Conservation (phyloP, 2,888 invertebrate species). For the Iselma pallidipennis region DNA sequence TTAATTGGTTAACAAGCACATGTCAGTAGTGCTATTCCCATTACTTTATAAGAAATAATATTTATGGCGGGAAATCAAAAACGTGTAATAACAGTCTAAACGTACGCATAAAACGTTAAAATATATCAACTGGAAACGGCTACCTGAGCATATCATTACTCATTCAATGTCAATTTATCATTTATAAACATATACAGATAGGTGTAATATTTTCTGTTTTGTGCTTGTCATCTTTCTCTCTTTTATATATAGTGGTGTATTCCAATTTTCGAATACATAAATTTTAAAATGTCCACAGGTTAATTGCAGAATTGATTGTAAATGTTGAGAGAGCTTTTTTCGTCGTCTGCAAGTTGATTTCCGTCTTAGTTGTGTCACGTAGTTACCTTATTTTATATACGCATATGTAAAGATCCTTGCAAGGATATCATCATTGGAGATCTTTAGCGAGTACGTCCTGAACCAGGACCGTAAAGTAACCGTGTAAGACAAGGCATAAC, state of each 20-base stretch:
- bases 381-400: conserved; percentile 26
- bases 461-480: conserved; percentile 49
- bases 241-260: too few species aligned
- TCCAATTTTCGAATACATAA: not conserved
- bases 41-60: conserved; percentile 26
- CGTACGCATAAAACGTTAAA: conserved; percentile 37
- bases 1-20: conserved; percentile 43
- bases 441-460: conserved; percentile 23
- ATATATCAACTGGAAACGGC: conserved; percentile 37
- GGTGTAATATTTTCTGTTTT: not conserved
- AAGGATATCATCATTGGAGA: conserved; percentile 34
- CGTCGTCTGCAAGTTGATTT: not conserved
- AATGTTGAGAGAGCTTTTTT: not conserved
- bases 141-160: conserved; percentile 47
- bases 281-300: not conserved
- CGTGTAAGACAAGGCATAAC: conserved; percentile 55
- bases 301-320: not conserved
- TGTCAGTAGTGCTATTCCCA: conserved; percentile 36
- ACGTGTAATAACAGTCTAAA: conserved; percentile 42
- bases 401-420: conserved; percentile 31
- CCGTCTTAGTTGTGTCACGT: not conserved
- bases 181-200: conserved; percentile 22
- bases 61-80: conserved; percentile 39
- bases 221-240: too few species aligned
- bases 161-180: conserved; percentile 42